A percentile compares a stretch with the other conserved stretches of the same genome.
Evolutionary conservation across 2,888 invertebrate genomes (phyloP).

Genomic region (Pterobdella sp.): DNA sequence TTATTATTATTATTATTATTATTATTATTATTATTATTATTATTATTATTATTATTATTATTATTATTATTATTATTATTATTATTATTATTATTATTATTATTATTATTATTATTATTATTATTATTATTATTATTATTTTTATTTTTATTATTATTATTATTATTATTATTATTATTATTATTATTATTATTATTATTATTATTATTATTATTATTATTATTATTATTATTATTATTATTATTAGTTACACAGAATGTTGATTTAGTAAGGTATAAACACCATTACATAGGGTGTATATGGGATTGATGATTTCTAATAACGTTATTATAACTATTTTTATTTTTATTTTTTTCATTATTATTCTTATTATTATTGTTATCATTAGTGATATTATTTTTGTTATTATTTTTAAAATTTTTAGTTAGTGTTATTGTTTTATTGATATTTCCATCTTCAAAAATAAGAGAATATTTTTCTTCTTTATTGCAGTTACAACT

Average conservation of each 20-base stretch:
- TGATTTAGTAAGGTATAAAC: background rate
- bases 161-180: background rate
- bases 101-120: conserved; percentile 12
- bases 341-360: too few relatives aligned
- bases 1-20: conserved; percentile 30
- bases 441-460: too few relatives aligned
- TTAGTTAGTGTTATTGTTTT: too few relatives aligned
- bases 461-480: too few relatives aligned
- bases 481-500: too few relatives aligned
- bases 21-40: conserved; percentile 27
- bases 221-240: background rate
- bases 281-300: too few relatives aligned
- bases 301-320: too few relatives aligned
- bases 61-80: conserved; percentile 17
- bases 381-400: too few relatives aligned
- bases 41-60: conserved; percentile 12
- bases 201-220: background rate
- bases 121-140: background rate
- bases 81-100: conserved; percentile 20
- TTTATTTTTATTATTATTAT: background rate
- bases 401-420: too few relatives aligned
- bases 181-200: background rate
- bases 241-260: background rate
- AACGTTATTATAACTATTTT: too few relatives aligned
- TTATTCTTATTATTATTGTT: too few relatives aligned